Conservation (phyloP, 2,797 vertebrate genomes). For the Enteromius treurensis region DNA sequence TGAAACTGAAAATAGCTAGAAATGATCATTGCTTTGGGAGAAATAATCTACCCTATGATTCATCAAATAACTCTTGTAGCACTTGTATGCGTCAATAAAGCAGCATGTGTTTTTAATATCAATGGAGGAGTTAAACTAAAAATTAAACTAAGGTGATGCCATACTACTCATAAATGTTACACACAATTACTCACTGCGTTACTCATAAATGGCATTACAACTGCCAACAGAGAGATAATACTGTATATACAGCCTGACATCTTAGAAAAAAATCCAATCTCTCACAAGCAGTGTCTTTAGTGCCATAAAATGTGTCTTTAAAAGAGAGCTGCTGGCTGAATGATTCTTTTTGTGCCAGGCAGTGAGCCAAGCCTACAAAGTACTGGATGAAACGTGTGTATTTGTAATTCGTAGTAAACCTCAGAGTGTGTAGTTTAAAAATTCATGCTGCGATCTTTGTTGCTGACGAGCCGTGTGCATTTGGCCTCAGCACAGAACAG, state of each 20-base stretch:
- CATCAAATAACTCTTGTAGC: not conserved
- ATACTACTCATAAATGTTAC: conserved; percentile 14
- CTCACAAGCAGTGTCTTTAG: conserved; percentile 25
- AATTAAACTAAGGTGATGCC: conserved; percentile 13
- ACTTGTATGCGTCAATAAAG: not conserved
- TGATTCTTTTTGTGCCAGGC: conserved; percentile 15
- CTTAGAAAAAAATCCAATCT: not conserved
- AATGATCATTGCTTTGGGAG: not conserved
- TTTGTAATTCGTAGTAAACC: conserved; percentile 37
- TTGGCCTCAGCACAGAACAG: conserved; percentile 37
- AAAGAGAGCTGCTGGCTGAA: conserved; percentile 35
- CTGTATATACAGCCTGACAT: conserved; percentile 1
- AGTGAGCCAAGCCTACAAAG: conserved; percentile 24
- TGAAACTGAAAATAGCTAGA: not conserved
- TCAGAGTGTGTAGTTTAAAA: conserved; percentile 43
- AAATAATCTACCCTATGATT: conserved; percentile 5
- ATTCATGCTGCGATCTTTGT: conserved; percentile 48
- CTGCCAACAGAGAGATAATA: conserved; percentile 12
- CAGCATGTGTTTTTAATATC: conserved; percentile 17
- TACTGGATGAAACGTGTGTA: conserved; percentile 16
- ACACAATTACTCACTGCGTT: conserved; percentile 20
- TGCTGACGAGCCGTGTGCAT: conserved; percentile 37
- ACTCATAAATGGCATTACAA: conserved; percentile 10
- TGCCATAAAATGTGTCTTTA: conserved; percentile 20
- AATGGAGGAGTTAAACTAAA: not conserved